phyloP scores from a whole-genome alignment of 2,888 invertebrate species.

The Asteroscopus sphinx region DNA sequence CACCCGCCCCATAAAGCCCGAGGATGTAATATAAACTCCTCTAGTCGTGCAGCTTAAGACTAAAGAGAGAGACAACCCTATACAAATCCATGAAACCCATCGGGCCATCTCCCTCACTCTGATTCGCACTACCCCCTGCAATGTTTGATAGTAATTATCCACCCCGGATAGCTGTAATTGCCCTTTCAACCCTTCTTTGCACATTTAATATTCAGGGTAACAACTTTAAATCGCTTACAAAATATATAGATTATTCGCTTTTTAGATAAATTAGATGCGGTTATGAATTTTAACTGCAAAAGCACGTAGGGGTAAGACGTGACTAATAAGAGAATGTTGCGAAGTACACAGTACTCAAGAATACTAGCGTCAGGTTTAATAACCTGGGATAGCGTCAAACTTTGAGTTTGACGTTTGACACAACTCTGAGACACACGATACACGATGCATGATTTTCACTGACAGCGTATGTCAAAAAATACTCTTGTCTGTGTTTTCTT shows the following conservation, averaged over 20 bases:
- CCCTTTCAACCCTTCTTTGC: slow-evolving; percentile 73
- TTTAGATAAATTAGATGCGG: slow-evolving; percentile 41
- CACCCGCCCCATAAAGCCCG: slow-evolving; percentile 76
- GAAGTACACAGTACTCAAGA: slow-evolving; percentile 48
- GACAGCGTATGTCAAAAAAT: no score
- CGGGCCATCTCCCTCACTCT: slow-evolving; percentile 55
- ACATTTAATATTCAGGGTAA: slow-evolving; percentile 71
- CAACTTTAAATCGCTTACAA: slow-evolving; percentile 67
- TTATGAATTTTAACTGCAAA: slow-evolving; percentile 56
- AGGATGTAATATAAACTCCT: slow-evolving; percentile 71
- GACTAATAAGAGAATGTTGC: slow-evolving; percentile 65
- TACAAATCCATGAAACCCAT: slow-evolving; percentile 48
- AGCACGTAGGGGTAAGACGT: slow-evolving; percentile 53
- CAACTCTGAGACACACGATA: no score
- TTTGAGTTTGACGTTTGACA: no score
- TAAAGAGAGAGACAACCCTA: slow-evolving; percentile 58
- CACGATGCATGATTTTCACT: no score
- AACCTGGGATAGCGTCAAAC: no score
- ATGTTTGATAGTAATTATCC: slow-evolving; percentile 69
- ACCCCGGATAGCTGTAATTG: slow-evolving; percentile 68
- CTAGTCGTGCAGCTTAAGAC: slow-evolving; percentile 69
- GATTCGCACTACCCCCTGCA: slow-evolving; percentile 57
- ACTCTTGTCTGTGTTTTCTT: no score
- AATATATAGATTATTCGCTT: slow-evolving; percentile 61
- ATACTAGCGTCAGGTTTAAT: no score